Base-by-base conservation (phyloP, 2,113 vertebrate species). In the Anoura caudifer region DNA sequence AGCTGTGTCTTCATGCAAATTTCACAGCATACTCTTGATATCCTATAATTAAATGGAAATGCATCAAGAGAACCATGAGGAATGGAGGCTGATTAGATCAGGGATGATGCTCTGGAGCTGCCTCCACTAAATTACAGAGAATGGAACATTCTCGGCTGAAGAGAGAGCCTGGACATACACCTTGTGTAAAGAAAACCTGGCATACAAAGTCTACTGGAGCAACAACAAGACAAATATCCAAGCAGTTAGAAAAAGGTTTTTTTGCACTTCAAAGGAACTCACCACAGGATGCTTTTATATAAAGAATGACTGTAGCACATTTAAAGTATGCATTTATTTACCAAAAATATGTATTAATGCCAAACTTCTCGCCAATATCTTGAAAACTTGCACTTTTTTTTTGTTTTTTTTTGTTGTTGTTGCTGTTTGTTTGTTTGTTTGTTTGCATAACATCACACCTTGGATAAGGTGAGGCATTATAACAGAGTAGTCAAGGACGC, bases 1-100 rank as follows among this genome's bases (percentile, higher is more conserved):
- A n/a, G 73, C 92, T 94, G 56, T 84, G 72, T 70, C 73, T 92
- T 63, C 7, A 61, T 84, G 87, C 69, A 87, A 76, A 84, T 90
- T 95, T 70, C 43, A 69, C 28, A 75, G 13, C 33, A 15, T 7
- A 24, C 31, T 38, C 31, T 83, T 52, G 22, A 61, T 73, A 72
- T 7, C 19, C 16, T 72, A 8, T 28, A 28, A 72, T 69, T 85
- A 41, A 77, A 31, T 28, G 14, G 76, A 77, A 85, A 67, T 12
- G 2, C 24, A 70, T 41, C 56, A 43, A 70, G 8, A 33, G 43
- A 45, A 43, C 5, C 36, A 41, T 26, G 16, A 90, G 16, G 63
- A 20, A 61, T n/a, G 28, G 22, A 85, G n/a, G 2, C 45, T 28
- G 52, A 45, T 31, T n/a, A 65, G n/a, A 83, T 80, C 31, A 2